Conservation (phyloP, 2,113 vertebrate genomes). For the Psephotus haematonotus region DNA sequence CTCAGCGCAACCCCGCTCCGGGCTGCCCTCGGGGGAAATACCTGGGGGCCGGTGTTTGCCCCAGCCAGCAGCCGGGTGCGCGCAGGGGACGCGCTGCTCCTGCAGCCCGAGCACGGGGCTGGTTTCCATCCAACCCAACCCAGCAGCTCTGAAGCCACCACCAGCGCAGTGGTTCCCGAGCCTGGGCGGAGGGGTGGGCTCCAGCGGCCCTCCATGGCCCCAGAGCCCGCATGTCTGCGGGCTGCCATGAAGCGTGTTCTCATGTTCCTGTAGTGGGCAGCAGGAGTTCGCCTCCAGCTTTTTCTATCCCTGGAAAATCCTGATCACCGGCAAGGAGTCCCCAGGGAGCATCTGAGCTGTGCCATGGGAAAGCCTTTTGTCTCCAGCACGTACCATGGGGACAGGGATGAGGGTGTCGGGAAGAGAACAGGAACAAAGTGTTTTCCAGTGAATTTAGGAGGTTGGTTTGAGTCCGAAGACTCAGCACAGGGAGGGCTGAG, state of each 20-base stretch:
- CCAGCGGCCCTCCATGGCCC: background rate
- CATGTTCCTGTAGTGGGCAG: accelerated
- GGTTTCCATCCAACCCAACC: background rate
- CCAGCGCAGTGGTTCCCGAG: accelerated
- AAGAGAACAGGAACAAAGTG: background rate
- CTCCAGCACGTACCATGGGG: accelerated
- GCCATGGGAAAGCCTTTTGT: background rate
- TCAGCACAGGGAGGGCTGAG: background rate
- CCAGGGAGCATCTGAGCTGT: background rate
- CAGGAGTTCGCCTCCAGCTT: background rate
- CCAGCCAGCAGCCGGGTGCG: background rate
- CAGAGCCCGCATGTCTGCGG: background rate
- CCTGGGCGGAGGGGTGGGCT: background rate
- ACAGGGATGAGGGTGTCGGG: accelerated
- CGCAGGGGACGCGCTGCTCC: background rate
- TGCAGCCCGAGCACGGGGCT: background rate
- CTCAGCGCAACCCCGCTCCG: slow-evolving; percentile 15
- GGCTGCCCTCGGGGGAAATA: slow-evolving; percentile 5
- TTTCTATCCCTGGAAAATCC: background rate
- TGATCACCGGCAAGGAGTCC: background rate
- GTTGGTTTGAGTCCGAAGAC: background rate
- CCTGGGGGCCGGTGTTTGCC: background rate
- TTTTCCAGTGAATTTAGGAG: background rate
- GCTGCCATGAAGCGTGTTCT: background rate
- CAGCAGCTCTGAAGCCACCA: background rate